phyloP scores from a whole-genome alignment of 2,113 vertebrate species.

The Rhinogobius similis region DNA sequence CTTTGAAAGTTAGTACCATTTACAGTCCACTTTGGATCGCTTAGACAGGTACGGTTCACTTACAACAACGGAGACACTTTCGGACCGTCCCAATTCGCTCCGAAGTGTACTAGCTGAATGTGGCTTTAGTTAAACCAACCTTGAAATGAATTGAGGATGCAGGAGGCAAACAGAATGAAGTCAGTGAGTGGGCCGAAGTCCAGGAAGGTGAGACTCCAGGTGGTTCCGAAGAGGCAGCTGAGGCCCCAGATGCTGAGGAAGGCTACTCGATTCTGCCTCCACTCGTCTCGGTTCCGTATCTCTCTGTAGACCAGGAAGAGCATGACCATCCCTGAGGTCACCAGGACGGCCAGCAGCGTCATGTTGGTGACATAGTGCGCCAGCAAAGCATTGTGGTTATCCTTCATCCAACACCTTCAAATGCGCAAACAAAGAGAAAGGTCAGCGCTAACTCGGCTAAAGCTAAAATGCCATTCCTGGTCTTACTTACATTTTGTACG shows the following conservation, averaged over 20 bases:
- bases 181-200: slow-evolving; percentile 54
- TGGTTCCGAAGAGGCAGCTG: slow-evolving; percentile 75
- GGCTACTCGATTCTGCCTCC: slow-evolving; percentile 62
- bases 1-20: no score
- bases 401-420: slow-evolving; percentile 78
- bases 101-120: no score
- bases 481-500: slow-evolving; percentile 70
- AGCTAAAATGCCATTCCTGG: neutral
- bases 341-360: slow-evolving; percentile 49
- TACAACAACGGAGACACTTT: no score
- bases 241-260: slow-evolving; percentile 82
- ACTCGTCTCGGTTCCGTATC: slow-evolving; percentile 64
- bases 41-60: no score
- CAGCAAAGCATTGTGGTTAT: slow-evolving; percentile 15
- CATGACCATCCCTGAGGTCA: slow-evolving; percentile 68
- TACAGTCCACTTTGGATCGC: no score
- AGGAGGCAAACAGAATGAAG: slow-evolving; percentile 64
- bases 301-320: slow-evolving; percentile 67
- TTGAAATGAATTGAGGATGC: slow-evolving; percentile 77
- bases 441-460: neutral
- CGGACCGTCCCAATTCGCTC: no score
- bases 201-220: slow-evolving; percentile 74
- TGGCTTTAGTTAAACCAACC: slow-evolving; percentile 53
- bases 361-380: slow-evolving; percentile 70
- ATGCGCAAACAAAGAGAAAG: neutral